Evolutionary conservation across 2,113 vertebrate genomes (phyloP), one percentile per base, ranked within the genome.

Genomic region (Anoura caudifer): DNA sequence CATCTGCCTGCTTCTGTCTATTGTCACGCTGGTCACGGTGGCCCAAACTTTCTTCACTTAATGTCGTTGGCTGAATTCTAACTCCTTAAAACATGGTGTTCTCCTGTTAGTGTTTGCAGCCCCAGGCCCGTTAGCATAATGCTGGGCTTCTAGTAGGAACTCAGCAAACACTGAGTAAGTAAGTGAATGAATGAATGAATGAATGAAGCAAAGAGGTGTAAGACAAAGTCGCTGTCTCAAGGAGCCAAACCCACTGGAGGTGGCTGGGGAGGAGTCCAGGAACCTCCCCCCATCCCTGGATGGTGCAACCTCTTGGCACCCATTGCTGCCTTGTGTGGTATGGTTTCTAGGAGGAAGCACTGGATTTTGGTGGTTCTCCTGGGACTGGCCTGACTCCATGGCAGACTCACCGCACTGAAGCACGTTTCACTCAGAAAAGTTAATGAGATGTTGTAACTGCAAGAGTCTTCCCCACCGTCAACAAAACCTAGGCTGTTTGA

Each of bases 371-470:
- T 6, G 28, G 22, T 54, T 4, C 24, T 28, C 9, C 59, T 4
- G 59, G 24, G 59, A 1, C 59, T 26, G 26, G 59, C 59, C 59
- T 5, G 10, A 4, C 59, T 28, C 1, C 59, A 7, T 22, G 56
- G 54, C 8, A 9, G 56, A 3, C 10, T 26, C 41, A 7, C 33
- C n/a, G 24, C 38, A 63, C 9, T 33, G 2, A 20, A 36, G 20
- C 17, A 77, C 28, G 15, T 41, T 5, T 77, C 41, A 79, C 69
- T 59, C 26, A 24, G 28, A 91, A 95, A 96, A 47, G 75, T 90
- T 84, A 73, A 82, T 43, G n/a, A 88, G 67, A 65, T n/a, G 50
- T 13, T 7, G 3, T 22, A 50, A 70, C 85, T 85, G 65, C 45
- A 75, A 77, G 95, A 90, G 19, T 69, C 80, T 77, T 75, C 10